These are phyloP conservation scores for Drymonia ruficornis DNA, from an alignment of 2,888 invertebrate genomes.

Conservation along the genomic window DNA sequence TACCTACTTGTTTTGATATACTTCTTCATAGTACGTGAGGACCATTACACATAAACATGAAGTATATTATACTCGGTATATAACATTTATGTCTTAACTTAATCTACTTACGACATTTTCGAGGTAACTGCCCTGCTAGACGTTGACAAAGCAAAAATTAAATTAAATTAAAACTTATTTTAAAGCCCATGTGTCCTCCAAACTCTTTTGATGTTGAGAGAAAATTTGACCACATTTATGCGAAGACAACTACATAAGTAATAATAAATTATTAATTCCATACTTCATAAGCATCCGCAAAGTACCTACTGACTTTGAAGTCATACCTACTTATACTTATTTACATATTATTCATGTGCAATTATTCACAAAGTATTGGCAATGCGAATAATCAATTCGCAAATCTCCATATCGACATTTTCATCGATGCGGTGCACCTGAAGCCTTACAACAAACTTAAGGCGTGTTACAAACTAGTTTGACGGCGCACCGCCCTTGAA, in stretches of 20 bases:
- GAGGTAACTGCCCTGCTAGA: too few species aligned
- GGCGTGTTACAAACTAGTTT: slow-evolving; percentile 61
- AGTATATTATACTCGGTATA: not conserved
- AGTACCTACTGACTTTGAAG: too few species aligned
- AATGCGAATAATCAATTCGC: slow-evolving; percentile 9
- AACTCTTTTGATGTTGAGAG: too few species aligned
- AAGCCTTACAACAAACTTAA: slow-evolving; percentile 48
- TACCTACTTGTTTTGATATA: slow-evolving; percentile 1
- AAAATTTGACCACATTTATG: too few species aligned
- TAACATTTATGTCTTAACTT: not conserved
- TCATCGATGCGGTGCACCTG: slow-evolving; percentile 29
- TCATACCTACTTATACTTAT: too few species aligned
- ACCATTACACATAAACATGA: not conserved
- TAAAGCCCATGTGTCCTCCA: too few species aligned
- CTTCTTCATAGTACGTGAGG: not conserved
- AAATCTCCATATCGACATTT: slow-evolving; percentile 15
- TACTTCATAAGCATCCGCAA: too few species aligned
- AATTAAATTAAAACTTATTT: too few species aligned
- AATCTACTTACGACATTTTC: not conserved
- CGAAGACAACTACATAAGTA: too few species aligned
- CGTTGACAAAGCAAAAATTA: too few species aligned
- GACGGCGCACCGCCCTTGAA: slow-evolving; percentile 67
- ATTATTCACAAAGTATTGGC: not conserved
- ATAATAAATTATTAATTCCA: too few species aligned
- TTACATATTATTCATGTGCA: too few species aligned